These are phyloP conservation scores for Drosophila suzukii DNA, from an alignment of 1,140 invertebrate genomes.

Conservation along the genomic window DNA sequence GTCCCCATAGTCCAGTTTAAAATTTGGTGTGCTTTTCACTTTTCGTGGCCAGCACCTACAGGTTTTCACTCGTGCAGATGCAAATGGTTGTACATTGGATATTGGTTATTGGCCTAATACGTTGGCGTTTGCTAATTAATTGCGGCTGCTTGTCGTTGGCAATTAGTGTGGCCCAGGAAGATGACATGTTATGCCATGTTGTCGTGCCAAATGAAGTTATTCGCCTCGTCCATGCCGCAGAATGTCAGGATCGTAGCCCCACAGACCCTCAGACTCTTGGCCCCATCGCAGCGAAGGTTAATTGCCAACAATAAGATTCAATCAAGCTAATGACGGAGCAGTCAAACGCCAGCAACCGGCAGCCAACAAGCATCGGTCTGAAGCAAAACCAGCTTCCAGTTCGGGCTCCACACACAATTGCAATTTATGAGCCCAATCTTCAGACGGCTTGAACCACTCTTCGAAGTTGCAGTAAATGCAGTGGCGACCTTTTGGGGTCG, in stretches of 20 bases:
- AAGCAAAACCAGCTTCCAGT: conserved; percentile 25
- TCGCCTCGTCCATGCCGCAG: conserved; percentile 19
- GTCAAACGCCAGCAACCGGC: conserved; percentile 35
- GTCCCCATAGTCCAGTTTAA: conserved; percentile 33
- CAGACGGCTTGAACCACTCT: conserved; percentile 11
- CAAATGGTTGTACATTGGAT: conserved; percentile 39
- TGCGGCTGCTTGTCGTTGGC: conserved; percentile 65
- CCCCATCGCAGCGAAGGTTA: conserved; percentile 72
- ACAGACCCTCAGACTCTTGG: conserved; percentile 45
- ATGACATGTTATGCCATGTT: conserved; percentile 78
- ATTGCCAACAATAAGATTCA: conserved; percentile 82
- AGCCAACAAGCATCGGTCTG: conserved; percentile 23
- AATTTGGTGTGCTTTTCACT: conserved; percentile 54
- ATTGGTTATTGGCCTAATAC: conserved; percentile 39
- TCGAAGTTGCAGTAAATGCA: conserved; percentile 10
- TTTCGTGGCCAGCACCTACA: conserved; percentile 16
- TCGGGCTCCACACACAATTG: conserved; percentile 54
- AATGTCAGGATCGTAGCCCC: conserved; percentile 23
- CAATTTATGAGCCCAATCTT: conserved; percentile 70
- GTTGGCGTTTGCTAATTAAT: conserved; percentile 77
- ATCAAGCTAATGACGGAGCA: conserved; percentile 79
- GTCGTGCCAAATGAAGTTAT: conserved; percentile 75
- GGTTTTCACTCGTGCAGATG: conserved; percentile 38
- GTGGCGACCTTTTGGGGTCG: conserved; percentile 65
- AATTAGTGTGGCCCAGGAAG: conserved; percentile 69